Percentiles rank a stretch among this genome's conserved stretches.
Evolutionary conservation across 2,888 invertebrate genomes (phyloP).

Genomic region (Lasioglossum oenotherae): DNA sequence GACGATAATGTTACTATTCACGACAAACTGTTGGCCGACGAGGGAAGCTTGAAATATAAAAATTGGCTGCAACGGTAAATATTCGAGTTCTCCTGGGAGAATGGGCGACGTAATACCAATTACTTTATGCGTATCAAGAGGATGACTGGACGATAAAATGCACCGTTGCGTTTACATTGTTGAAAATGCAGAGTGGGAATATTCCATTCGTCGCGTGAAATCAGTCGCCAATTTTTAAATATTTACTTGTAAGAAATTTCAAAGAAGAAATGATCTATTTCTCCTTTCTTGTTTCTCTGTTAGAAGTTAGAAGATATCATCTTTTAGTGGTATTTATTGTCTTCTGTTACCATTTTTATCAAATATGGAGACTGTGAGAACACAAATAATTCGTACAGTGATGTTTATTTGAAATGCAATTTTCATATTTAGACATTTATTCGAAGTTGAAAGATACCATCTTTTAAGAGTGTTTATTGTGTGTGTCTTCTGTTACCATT

Average conservation of each 20-base stretch:
- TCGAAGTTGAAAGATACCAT: too few relatives aligned
- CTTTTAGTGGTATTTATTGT: not conserved
- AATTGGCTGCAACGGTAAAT: slow-evolving; percentile 90
- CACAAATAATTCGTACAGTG: not conserved
- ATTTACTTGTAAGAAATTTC: not conserved
- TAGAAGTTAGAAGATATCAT: not conserved
- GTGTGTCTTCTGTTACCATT: not conserved
- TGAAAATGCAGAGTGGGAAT: not conserved
- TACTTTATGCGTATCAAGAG: slow-evolving; percentile 1
- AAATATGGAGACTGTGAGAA: not conserved
- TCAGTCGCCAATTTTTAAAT: not conserved
- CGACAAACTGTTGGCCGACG: slow-evolving; percentile 87
- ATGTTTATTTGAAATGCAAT: not conserved
- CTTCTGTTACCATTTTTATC: not conserved
- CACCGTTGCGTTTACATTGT: not conserved
- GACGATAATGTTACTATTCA: slow-evolving; percentile 82
- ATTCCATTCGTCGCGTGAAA: not conserved
- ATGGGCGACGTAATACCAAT: not conserved
- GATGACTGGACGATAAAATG: not conserved
- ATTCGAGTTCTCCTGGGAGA: not conserved
- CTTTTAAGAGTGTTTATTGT: too few relatives aligned
- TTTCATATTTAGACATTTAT: too few relatives aligned
- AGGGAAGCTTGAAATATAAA: slow-evolving; percentile 90
- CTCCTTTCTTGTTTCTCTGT: not conserved
- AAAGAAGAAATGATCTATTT: not conserved